Evolutionary conservation across 1,140 invertebrate species (phyloP).

Genomic region (Alviniconcha marisindica): DNA sequence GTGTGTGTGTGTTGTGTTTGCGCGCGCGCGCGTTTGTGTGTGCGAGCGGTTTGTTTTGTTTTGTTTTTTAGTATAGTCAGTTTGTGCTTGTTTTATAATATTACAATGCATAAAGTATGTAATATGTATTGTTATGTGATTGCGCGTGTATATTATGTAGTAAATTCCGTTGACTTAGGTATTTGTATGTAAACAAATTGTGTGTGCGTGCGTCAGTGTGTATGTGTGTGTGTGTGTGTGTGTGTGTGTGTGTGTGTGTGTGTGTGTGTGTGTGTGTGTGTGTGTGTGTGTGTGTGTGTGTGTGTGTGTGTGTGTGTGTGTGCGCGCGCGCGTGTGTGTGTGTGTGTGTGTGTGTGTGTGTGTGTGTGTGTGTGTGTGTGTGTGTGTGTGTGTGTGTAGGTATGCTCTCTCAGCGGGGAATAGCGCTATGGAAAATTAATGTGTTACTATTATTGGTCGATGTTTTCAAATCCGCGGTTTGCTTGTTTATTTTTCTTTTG

Average conservation of each 20-base stretch:
- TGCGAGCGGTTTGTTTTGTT: no score
- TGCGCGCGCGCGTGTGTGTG: background rate
- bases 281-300: background rate
- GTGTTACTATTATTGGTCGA: no score
- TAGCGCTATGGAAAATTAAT: background rate
- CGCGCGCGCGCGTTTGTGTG: background rate
- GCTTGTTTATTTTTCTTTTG: background rate
- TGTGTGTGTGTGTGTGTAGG: background rate
- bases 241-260: no score
- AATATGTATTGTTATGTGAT: no score
- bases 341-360: constrained; percentile 7
- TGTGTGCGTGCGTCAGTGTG: no score
- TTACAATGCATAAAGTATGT: no score
- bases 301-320: background rate
- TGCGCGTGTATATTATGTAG: no score
- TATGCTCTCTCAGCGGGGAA: background rate
- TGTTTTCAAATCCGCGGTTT: background rate
- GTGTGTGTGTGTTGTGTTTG: no score
- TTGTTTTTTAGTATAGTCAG: no score
- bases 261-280: background rate
- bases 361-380: constrained; percentile 21
- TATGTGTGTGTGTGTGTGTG: background rate
- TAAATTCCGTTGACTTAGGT: no score
- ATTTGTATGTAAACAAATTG: no score
- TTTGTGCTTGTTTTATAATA: no score